phyloP scores from a whole-genome alignment of 2,888 invertebrate species.

The Acronicta psi region DNA sequence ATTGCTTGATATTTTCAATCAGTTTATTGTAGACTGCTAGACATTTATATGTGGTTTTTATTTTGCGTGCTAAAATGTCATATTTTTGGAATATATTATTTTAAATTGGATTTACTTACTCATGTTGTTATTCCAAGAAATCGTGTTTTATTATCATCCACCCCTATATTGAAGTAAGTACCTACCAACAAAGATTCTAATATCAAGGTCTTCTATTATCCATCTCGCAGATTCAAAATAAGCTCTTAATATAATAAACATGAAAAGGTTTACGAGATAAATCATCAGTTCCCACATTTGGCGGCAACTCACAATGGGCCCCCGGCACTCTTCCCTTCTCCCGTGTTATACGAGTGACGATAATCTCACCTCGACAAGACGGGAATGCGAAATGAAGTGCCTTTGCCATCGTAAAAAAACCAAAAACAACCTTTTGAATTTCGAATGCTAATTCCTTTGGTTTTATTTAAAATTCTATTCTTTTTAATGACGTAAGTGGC shows the following conservation, averaged over 20 bases:
- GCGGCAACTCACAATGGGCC: slow-evolving; percentile 61
- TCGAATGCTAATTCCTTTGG: slow-evolving; percentile 57
- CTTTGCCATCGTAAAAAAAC: slow-evolving; percentile 47
- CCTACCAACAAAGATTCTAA: slow-evolving; percentile 12
- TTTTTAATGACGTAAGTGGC: slow-evolving; percentile 77
- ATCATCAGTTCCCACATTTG: slow-evolving; percentile 77
- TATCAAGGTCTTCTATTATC: slow-evolving; percentile 43
- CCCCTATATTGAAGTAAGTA: too few species aligned
- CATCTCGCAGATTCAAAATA: slow-evolving; percentile 44
- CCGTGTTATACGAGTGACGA: slow-evolving; percentile 76
- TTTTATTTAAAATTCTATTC: slow-evolving; percentile 56
- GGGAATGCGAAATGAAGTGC: slow-evolving; percentile 57
- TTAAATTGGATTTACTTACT: too few species aligned
- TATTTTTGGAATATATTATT: too few species aligned
- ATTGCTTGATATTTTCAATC: too few species aligned
- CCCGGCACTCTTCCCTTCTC: slow-evolving; percentile 59
- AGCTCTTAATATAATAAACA: slow-evolving; percentile 65
- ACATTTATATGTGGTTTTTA: too few species aligned
- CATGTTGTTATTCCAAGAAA: too few species aligned
- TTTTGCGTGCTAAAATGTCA: too few species aligned
- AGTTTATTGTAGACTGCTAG: too few species aligned
- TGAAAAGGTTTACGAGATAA: slow-evolving; percentile 66
- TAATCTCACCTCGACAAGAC: slow-evolving; percentile 75
- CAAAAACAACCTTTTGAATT: slow-evolving; percentile 55
- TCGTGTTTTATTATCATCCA: too few species aligned